Evolutionary conservation across 2,113 vertebrate species (phyloP).

Genomic region (Agelaius tricolor): DNA sequence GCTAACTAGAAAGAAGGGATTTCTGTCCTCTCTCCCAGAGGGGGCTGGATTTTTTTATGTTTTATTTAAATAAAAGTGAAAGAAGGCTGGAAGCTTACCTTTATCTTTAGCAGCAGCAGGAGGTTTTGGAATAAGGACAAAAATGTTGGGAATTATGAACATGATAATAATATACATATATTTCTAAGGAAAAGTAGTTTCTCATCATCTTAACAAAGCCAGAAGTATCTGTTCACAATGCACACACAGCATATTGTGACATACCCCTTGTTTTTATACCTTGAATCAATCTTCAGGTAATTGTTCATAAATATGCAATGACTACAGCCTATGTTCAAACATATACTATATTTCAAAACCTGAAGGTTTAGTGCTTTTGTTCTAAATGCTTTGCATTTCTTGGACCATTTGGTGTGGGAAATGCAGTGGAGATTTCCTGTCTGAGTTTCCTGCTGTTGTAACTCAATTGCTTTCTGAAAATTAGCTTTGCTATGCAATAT

Average conservation of each 20-base stretch:
- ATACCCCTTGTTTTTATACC: background rate
- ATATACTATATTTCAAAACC: background rate
- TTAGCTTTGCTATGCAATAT: background rate
- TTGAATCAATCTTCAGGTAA: background rate
- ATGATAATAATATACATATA: background rate
- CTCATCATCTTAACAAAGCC: background rate
- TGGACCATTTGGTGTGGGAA: background rate
- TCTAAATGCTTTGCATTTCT: background rate
- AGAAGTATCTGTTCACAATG: background rate
- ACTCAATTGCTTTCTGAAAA: background rate
- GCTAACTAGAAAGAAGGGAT: background rate
- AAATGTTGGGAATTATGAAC: background rate
- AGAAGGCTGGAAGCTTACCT: background rate
- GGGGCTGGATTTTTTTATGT: background rate
- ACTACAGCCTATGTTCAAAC: background rate
- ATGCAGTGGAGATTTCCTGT: background rate
- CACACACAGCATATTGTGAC: background rate
- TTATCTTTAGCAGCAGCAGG: conserved; percentile 21
- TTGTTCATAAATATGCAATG: background rate
- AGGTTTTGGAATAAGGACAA: background rate
- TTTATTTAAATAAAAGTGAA: conserved; percentile 2
- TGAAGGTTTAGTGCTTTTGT: background rate
- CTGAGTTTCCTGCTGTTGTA: background rate
- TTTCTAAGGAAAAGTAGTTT: background rate
- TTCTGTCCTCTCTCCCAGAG: background rate